Evolutionary conservation across 2,888 invertebrate genomes (phyloP).

Genomic region (Cerastis leucographa): DNA sequence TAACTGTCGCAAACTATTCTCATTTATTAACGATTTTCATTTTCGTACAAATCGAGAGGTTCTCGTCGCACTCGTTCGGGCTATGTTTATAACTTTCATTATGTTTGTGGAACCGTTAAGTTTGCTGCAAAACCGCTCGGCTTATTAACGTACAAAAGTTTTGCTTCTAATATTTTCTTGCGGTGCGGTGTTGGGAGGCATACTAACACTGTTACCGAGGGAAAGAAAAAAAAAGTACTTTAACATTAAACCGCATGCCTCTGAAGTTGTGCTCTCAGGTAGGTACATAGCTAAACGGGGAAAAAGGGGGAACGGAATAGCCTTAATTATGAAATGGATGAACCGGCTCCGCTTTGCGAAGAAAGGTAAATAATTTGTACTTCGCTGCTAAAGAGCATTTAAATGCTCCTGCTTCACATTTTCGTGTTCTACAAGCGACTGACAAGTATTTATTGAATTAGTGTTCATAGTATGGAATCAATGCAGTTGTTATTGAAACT

Average conservation of each 20-base stretch:
- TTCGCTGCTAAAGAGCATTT: slow-evolving; percentile 30
- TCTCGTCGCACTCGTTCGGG: slow-evolving; percentile 32
- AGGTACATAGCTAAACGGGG: slow-evolving; percentile 66
- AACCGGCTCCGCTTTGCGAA: slow-evolving; percentile 47
- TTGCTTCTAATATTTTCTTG: slow-evolving; percentile 47
- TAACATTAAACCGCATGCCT: slow-evolving; percentile 67
- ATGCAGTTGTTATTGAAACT: not conserved
- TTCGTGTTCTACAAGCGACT: slow-evolving; percentile 9
- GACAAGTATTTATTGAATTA: not conserved
- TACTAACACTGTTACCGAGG: slow-evolving; percentile 40
- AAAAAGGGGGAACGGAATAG: slow-evolving; percentile 64
- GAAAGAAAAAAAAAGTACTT: slow-evolving; percentile 66
- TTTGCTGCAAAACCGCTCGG: slow-evolving; percentile 22
- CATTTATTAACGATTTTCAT: slow-evolving; percentile 45
- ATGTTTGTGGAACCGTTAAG: slow-evolving; percentile 31
- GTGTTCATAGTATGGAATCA: not conserved
- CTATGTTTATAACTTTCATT: slow-evolving; percentile 43
- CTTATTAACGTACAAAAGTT: slow-evolving; percentile 57
- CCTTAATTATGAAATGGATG: slow-evolving; percentile 75
- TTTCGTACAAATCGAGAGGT: slow-evolving; percentile 42
- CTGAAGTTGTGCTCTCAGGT: slow-evolving; percentile 52
- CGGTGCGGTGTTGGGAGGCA: slow-evolving; percentile 1
- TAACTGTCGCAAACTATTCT: slow-evolving; percentile 41
- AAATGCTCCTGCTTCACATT: slow-evolving; percentile 12
- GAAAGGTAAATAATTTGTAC: slow-evolving; percentile 49